Evolutionary conservation across 2,113 vertebrate species (phyloP).

Genomic region (Antennarius striatus): DNA sequence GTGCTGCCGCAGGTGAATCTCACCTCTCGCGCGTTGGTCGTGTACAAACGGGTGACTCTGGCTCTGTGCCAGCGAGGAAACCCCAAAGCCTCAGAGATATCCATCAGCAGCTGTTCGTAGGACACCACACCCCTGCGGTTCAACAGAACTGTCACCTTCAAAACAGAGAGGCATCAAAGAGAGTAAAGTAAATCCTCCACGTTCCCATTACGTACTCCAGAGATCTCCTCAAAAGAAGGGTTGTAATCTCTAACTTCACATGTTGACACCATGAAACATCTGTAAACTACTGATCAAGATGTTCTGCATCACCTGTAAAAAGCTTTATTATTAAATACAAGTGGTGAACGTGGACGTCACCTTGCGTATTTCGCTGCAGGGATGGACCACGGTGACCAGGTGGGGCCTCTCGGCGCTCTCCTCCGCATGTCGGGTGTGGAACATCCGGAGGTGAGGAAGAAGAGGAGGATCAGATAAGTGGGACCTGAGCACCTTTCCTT

Average conservation of each 20-base stretch:
- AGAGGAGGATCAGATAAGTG: constrained; percentile 31
- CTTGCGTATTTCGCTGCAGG: constrained; percentile 82
- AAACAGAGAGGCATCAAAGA: background rate
- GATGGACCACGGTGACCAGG: constrained; percentile 90
- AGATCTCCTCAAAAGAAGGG: too few relatives aligned
- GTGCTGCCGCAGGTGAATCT: constrained; percentile 18
- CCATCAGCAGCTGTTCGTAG: constrained; percentile 89
- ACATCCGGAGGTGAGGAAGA: constrained; percentile 54
- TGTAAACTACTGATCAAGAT: too few relatives aligned
- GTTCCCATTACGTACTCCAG: too few relatives aligned
- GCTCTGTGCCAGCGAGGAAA: constrained; percentile 91
- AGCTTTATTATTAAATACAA: too few relatives aligned
- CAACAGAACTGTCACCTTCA: constrained; percentile 83
- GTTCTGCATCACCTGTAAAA: too few relatives aligned
- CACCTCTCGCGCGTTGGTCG: constrained; percentile 79
- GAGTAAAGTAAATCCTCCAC: too few relatives aligned
- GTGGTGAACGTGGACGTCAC: constrained; percentile 65
- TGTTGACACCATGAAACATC: too few relatives aligned
- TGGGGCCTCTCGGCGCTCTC: constrained; percentile 86
- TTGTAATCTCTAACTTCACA: too few relatives aligned
- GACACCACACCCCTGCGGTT: constrained; percentile 91
- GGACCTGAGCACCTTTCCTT: constrained; percentile 27
- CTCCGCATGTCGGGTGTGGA: constrained; percentile 83
- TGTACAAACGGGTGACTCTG: constrained; percentile 89
- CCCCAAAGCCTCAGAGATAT: constrained; percentile 93